Evolutionary conservation across 2,888 invertebrate genomes (phyloP), one percentile per base, ranked within the genome.

Genomic region (Macaria liturata): DNA sequence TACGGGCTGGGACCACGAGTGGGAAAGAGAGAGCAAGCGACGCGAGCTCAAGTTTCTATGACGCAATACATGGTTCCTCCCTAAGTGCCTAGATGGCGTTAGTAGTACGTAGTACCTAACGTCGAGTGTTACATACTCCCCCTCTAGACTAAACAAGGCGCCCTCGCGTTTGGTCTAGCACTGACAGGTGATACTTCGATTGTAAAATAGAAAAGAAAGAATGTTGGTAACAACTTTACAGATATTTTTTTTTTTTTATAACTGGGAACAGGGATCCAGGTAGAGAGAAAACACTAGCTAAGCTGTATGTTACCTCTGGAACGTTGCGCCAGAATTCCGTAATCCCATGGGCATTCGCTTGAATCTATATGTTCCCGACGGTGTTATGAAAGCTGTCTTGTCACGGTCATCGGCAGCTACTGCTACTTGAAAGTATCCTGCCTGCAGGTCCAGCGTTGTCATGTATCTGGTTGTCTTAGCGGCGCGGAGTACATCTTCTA

Each of bases 391-490:
- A 8, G 39, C 5, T 39, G 39, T 39, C 8, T 39, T 39, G 39
- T 39, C 39, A 7, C 39, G 5, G 39, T 39, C 39, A 7, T 39
- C 39, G 5, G 1, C 39, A 1, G 39, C 42, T 4, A 49, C 49
- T 5, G n/a, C 31, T 30, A 49, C 40, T 39, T 49, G 49, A n/a
- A n/a, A 49, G n/a, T 49, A 49, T 9, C 42, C 42, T 4, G 43
- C 40, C 4, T 42, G 49, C 3, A 49, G 49, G 42, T 49, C 49
- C 4, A 40, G 9, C 4, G 49, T 49, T 7, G 61, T 49, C 55
- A 59, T 66, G 62, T 65, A 58, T 49, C 48, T 42, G 43, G 48
- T 45, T 37, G n/a, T 52, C 37, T 52, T 52, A 4, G 51, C 45
- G 7, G 51, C 44, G 34, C 45, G 51, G 34, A 52, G 45, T 42